These are phyloP conservation scores for Dolichomitus sp. DNA, from an alignment of 2,888 invertebrate species.

Conservation along the genomic window DNA sequence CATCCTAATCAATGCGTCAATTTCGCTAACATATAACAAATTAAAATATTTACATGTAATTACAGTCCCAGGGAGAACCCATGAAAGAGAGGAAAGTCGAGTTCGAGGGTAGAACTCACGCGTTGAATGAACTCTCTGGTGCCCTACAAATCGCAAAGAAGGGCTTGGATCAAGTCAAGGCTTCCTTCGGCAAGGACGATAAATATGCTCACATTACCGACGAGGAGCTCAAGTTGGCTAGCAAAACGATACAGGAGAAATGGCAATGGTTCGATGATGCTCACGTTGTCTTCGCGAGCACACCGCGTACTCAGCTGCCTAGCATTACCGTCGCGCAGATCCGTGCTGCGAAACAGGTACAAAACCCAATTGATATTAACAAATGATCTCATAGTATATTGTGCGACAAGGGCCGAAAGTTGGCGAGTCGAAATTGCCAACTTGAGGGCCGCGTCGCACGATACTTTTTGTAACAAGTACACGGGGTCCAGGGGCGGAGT, in stretches of 20 bases:
- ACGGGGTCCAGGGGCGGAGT: too few species aligned
- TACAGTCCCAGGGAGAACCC: slow-evolving; percentile 94
- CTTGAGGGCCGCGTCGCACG: too few species aligned
- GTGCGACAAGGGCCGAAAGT: too few species aligned
- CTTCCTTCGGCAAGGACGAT: slow-evolving; percentile 87
- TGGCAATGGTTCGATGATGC: slow-evolving; percentile 93
- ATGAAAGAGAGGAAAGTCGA: slow-evolving; percentile 94
- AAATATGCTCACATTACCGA: slow-evolving; percentile 94
- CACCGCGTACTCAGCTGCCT: slow-evolving; percentile 91
- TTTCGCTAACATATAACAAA: not conserved
- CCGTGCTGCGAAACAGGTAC: slow-evolving; percentile 92
- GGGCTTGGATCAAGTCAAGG: slow-evolving; percentile 90
- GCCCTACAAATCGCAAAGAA: slow-evolving; percentile 94
- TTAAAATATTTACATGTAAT: slow-evolving; percentile 57
- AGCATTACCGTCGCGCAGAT: slow-evolving; percentile 93
- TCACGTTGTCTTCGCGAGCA: slow-evolving; percentile 89
- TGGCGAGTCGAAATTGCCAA: too few species aligned
- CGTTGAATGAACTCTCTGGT: slow-evolving; percentile 93
- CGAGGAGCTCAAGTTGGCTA: slow-evolving; percentile 93
- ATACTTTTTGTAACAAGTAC: too few species aligned
- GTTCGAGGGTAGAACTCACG: slow-evolving; percentile 92
- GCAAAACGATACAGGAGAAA: slow-evolving; percentile 89
- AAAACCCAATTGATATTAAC: slow-evolving; percentile 83
- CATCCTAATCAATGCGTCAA: not conserved
- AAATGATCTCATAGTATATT: too few species aligned